These are phyloP conservation scores for Desmophyllum pertusum DNA, from an alignment of 92 coral and sea anemone species.

Conservation along the genomic window DNA sequence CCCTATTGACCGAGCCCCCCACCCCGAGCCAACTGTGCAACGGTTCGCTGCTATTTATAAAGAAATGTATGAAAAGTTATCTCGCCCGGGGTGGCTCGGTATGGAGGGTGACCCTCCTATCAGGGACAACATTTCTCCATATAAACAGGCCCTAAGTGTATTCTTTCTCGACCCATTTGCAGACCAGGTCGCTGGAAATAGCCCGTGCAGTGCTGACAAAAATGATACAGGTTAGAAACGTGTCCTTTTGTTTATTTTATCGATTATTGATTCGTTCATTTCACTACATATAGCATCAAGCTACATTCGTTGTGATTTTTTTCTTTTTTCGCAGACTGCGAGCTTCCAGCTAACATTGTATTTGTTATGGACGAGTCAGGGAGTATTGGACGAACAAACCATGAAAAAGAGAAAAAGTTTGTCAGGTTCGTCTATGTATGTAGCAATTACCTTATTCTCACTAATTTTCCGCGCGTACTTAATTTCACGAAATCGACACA, in stretches of 20 bases:
- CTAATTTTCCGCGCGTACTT: too few species aligned
- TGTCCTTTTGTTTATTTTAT: background rate
- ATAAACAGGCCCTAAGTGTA: too few species aligned
- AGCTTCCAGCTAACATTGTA: conserved; percentile 77
- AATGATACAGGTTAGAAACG: conserved; percentile 16
- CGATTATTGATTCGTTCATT: background rate
- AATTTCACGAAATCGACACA: too few species aligned
- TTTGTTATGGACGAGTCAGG: conserved; percentile 86
- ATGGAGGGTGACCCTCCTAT: too few species aligned
- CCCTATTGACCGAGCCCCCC: too few species aligned
- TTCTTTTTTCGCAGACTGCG: conserved; percentile 57
- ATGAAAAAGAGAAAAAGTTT: conserved; percentile 60
- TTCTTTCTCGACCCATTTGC: background rate
- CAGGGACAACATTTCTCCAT: too few species aligned
- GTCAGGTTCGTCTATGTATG: conserved; percentile 55
- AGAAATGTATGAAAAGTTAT: too few species aligned
- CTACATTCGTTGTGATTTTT: background rate
- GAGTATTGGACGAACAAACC: conserved; percentile 34
- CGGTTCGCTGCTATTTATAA: too few species aligned
- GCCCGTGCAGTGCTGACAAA: conserved; percentile 22
- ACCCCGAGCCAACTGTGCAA: too few species aligned
- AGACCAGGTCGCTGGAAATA: background rate
- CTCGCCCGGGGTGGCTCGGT: too few species aligned
- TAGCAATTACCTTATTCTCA: too few species aligned
- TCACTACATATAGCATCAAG: background rate